Percentiles rank a stretch among this genome's conserved stretches.
These are phyloP conservation scores for Pogonus chalceus DNA, from an alignment of 1,140 invertebrate genomes.

Conservation along the genomic window DNA sequence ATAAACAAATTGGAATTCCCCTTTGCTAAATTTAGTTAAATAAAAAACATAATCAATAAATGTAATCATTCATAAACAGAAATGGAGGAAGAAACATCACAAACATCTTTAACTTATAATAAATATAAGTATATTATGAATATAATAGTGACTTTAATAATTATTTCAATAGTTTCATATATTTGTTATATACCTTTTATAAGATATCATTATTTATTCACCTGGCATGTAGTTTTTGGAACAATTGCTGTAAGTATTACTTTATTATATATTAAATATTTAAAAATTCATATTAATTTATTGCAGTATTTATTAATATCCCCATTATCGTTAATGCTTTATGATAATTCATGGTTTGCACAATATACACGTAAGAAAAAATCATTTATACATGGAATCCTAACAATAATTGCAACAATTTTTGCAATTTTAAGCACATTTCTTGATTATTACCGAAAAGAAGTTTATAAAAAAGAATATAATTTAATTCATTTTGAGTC, in stretches of 20 bases:
- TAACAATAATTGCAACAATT: neutral
- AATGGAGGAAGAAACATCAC: neutral
- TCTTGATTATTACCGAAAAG: neutral
- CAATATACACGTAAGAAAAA: neutral
- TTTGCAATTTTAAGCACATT: neutral
- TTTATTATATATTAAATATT: neutral
- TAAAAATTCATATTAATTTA: neutral
- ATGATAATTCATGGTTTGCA: neutral
- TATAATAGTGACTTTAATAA: neutral
- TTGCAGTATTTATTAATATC: neutral
- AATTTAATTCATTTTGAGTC: slow-evolving; percentile 1
- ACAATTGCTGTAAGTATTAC: neutral
- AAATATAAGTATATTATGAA: neutral
- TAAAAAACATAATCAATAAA: neutral
- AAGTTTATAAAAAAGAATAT: neutral
- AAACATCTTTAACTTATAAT: neutral
- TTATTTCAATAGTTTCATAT: neutral
- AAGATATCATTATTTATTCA: neutral
- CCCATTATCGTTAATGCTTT: neutral
- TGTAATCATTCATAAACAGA: neutral
- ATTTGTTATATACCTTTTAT: neutral
- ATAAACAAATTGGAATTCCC: neutral
- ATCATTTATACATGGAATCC: neutral
- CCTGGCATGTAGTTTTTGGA: neutral
- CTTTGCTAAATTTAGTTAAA: neutral